Evolutionary conservation across 2,113 vertebrate genomes (phyloP), one percentile per base, ranked within the genome.

Genomic region (Scomber colias): DNA sequence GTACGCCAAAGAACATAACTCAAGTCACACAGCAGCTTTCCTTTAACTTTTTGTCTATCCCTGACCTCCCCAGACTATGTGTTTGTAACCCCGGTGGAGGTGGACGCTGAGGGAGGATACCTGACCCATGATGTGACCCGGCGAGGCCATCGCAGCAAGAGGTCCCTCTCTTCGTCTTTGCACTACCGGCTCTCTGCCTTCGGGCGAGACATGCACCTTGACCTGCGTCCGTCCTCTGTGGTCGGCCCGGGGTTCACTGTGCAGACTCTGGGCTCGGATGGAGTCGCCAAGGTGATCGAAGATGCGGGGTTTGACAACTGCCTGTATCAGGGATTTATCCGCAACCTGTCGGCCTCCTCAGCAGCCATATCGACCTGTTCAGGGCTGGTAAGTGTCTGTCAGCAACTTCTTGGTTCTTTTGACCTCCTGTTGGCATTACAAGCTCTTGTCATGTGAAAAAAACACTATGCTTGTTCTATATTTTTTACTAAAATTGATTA

Each of bases 301-400:
- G 95, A 95, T 13, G 91, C 79, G 3, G 87, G 80, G 1, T 83
- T 96, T 71, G 95, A 91, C 60, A 91, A 86, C 85, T 99, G 98
- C 91, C 95, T 99, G 89, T 99, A 99, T 95, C 98, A 98, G 94
- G 98, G 98, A 95, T 96, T 95, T 92, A 96, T 99, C 92, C 96
- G 96, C 67, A 97, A 98, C 57, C 91, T 96, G 92, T 95, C 95
- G 31, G 90, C 92, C 50, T 99, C 98, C 48, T 97, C 96, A 0
- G 97, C 97, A 44, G 98, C 98, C 31, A 92, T 99, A 91, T 99
- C 98, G 6, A 98, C 96, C 0, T 99, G 98, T 90, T 92, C 95
- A 30, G 98, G 98, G 88, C 95, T 99, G 96, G 98, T 99, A 92
- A 98, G 98, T 85, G 48, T 67, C 48, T 75, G 15, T 14, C 46